Evolutionary conservation across 92 coral and sea anemone genomes (phyloP), one percentile per base, ranked within the genome.

Genomic region (Umimayanthus kanabou): DNA sequence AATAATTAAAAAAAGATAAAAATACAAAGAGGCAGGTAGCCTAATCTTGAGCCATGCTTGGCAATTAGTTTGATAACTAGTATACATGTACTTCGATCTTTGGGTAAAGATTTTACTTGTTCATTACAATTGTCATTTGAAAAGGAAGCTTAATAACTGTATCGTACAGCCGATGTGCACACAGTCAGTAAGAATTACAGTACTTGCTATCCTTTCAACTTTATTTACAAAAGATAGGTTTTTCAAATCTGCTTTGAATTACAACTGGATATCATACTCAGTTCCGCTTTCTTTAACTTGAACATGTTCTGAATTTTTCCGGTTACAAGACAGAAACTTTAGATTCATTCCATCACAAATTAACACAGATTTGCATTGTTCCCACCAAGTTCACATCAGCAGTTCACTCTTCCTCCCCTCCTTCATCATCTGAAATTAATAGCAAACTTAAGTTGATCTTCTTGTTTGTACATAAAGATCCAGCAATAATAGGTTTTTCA

Each of bases 341-440:
- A 9, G 57, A 50, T 50, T 73, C 77, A 18, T 73, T 73, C 77
- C 9, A 42, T 22, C 6, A 33, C 14, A 33, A 29, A 28, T 25
- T 39, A 73, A 29, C 43, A 25, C 40, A 28, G 39, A 7, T 28
- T 30, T 28, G 42, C 57, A 50, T 50, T 50, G 57, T 50, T 50
- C 16, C 16, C 57, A 50, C 14, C 57, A 50, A 9, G 57, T 50
- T 50, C 57, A 50, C 2, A 13, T 11, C 57, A 50, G 16, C 57
- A 50, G 10, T 50, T 50, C 16, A 50, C 57, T 73, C 77, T 73
- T 73, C 77, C 18, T 73, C 77, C 7, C 18, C 77, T 73, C 37
- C 77, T 73, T 73, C 42, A 73, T 73, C 39, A 29, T 73, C 77
- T 73, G 42, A 73, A 73, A 73, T 33, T 73, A 73, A 10, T 2